A percentile compares a stretch with the other conserved stretches of the same genome.
These are phyloP conservation scores for Palythoa caribaeorum DNA, from an alignment of 92 coral and sea anemone species.

Conservation along the genomic window DNA sequence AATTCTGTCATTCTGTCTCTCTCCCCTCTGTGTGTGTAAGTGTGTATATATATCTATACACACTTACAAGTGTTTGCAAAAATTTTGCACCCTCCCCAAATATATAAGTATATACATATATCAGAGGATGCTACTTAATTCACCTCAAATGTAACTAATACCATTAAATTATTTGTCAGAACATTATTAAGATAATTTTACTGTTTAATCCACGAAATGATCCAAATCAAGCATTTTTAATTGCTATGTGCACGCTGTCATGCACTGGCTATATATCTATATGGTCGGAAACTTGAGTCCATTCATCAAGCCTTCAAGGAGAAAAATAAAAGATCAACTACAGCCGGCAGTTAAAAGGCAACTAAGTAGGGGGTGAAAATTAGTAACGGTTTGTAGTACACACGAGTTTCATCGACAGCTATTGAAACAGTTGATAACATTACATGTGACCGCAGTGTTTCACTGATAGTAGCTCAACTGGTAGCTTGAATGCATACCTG, in stretches of 20 bases:
- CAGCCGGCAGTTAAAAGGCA: constrained; percentile 2
- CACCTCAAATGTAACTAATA: constrained; percentile 2
- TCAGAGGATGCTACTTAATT: not conserved
- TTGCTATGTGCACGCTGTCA: not conserved
- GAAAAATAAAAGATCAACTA: not conserved
- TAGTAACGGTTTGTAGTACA: not conserved
- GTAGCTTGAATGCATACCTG: constrained; percentile 51
- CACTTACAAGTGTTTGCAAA: constrained; percentile 1
- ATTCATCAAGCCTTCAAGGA: not conserved
- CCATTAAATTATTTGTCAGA: constrained; percentile 5
- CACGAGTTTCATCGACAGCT: not conserved
- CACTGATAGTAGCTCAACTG: constrained; percentile 27
- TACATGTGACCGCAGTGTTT: constrained; percentile 21
- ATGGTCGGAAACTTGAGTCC: not conserved
- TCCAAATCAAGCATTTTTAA: not conserved
- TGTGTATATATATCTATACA: constrained; percentile 1
- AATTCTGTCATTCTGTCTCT: constrained; percentile 3
- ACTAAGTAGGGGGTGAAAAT: not conserved
- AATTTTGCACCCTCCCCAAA: constrained; percentile 4
- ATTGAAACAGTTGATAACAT: constrained; percentile 9
- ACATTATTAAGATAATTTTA: not conserved
- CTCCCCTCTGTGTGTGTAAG: constrained; percentile 2
- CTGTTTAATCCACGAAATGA: constrained; percentile 1
- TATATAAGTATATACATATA: not conserved
- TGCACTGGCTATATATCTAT: no score